Conservation (phyloP, 2,888 invertebrate species). For the Anodontia alba region DNA sequence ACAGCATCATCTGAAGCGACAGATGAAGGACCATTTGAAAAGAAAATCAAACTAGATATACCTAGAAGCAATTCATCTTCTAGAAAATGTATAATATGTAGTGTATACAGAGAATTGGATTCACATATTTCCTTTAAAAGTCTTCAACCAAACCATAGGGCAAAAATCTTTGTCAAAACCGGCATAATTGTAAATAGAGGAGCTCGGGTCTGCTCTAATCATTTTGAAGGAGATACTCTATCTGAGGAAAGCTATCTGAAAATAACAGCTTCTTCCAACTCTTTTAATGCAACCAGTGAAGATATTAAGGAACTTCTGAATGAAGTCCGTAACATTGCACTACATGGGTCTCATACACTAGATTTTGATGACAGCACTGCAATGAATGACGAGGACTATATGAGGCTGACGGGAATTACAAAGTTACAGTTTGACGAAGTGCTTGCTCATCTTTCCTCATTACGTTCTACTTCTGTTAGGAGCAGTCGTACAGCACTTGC, state of each 20-base stretch:
- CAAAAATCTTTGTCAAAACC: not conserved
- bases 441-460: conserved; percentile 6
- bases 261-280: conserved; percentile 3
- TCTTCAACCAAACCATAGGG: not conserved
- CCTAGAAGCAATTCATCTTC: not conserved
- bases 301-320: conserved; percentile 3
- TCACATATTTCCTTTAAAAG: conserved; percentile 25
- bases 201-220: conserved; percentile 5
- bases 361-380: conserved; percentile 38
- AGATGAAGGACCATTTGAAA: not conserved
- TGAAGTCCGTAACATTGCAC: conserved; percentile 8
- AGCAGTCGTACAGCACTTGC: conserved; percentile 37
- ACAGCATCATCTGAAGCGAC: not conserved
- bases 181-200: conserved; percentile 4
- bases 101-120: conserved; percentile 30
- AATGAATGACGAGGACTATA: conserved; percentile 21
- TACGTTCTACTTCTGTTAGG: conserved; percentile 37
- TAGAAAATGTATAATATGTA: conserved; percentile 3
- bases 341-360: conserved; percentile 7
- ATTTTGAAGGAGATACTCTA: conserved; percentile 5
- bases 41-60: conserved; percentile 7
- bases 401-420: conserved; percentile 28
- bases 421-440: conserved; percentile 42
- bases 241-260: conserved; percentile 16
- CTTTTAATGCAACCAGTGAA: not conserved